Base-by-base conservation (phyloP, 2,797 vertebrate genomes). In the Acrossocheilus wenchowensis region DNA sequence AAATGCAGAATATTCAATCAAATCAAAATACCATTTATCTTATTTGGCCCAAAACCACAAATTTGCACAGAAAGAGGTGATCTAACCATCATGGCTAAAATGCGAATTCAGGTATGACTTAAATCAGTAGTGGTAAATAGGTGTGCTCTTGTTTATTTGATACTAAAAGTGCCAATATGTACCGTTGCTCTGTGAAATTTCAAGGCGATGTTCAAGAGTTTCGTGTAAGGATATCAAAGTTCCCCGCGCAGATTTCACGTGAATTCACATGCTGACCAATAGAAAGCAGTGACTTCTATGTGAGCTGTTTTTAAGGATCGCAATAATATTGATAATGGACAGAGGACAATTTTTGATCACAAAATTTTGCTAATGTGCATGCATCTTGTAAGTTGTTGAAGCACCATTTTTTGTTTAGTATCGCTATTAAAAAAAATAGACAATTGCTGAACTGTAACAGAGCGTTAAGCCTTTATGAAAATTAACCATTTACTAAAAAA, bases 1-100 rank as follows among this genome's bases (percentile, higher is more conserved):
- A 80, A 89, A 78, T 68, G 79, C 43, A 83, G 21, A 71, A 86
- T 26, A 17, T 19, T n/a, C 72, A 30, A 78, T 60, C 17, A 26
- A 26, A 15, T 43, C 43, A 64, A 11, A 75, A 39, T 39, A n/a
- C 21, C 19, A 4, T 48, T 21, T 2, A 30, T 19, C 21, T 48
- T 19, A 12, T 26, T 82, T 41, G 2, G 6, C 11, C 34, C 6
- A 9, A 60, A 82, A 41, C 1, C 11, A 36, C 1, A 12, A 4
- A 81, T 19, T n/a, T 80, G 15, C 39, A 64, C 14, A 6, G 5
- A 52, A 36, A 54, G 19, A 54, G 17, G 30, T 54, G 10, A 54
- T 36, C 26, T 52, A 23, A 77, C 73, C 48, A 52, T 52, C 48
- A 75, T 21, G 73, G 73, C 8, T 75, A 75, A 74, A 48, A 30